Evolutionary conservation across 2,888 invertebrate genomes (phyloP), one percentile per base, ranked within the genome.

Genomic region (Cephus spinipes): DNA sequence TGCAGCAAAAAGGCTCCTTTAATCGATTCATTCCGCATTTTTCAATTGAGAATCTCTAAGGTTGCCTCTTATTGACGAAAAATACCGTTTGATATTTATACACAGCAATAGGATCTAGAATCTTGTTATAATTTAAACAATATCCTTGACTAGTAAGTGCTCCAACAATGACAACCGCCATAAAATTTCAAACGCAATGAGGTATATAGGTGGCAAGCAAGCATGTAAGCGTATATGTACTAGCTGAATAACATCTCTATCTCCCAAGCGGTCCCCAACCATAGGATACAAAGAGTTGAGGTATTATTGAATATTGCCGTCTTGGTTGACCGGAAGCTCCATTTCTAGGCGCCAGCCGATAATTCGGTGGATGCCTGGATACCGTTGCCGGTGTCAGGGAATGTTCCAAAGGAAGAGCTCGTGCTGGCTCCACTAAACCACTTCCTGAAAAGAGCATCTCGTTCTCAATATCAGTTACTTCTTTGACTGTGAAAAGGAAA

Each of bases 181-280:
- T 55, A 23, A 23, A 23, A 55, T 55, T 23, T 55, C 55, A 23
- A 55, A 55, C 2, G 23, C 55, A 55, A 55, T 55, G 55, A 55
- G 23, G 55, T 23, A 55, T 15, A 55, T 55, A 55, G 55, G 15
- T 55, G 55, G 23, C 55, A 55, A 55, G 55, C 55, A 55, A 23
- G 55, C 55, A 23, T 55, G 0, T 40, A 40, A 23, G 15, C 23
- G 23, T 6, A 40, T 15, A 15, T 40, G 23, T 55, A 23, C 23
- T 23, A 40, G 40, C 55, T 55, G 6, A 55, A 55, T 55, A 55
- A 23, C 3, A 55, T 73, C 31, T 78, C 87, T 91, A 91, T 87
- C 91, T 91, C 68, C 93, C 93, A n/a, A 92, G 85, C 2, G 93
- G 92, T 11, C 93, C 93, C 93, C 93, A 93, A 23, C 93, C 93